phyloP scores from a whole-genome alignment of 2,113 vertebrate species.

The Cinclus cinclus region DNA sequence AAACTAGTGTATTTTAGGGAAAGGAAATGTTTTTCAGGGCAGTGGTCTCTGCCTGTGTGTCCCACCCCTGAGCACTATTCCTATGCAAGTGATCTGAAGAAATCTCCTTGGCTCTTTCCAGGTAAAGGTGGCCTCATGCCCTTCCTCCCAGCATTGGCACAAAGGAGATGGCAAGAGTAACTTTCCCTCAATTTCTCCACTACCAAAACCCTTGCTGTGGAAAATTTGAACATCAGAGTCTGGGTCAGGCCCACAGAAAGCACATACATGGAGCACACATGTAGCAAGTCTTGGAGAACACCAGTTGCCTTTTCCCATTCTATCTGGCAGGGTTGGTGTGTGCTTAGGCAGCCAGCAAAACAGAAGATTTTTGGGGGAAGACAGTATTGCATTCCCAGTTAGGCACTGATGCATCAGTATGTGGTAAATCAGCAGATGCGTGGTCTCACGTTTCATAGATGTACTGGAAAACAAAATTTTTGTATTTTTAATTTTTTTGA shows the following conservation, averaged over 20 bases:
- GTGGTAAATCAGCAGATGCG: neutral
- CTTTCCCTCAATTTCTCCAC: neutral
- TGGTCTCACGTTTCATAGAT: neutral
- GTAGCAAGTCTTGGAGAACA: neutral
- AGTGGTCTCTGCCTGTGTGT: neutral
- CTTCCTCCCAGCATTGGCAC: neutral
- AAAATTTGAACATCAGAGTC: neutral
- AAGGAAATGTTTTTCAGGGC: neutral
- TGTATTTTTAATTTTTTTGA: neutral
- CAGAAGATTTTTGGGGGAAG: accelerated
- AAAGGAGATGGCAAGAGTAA: neutral
- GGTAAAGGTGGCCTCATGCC: neutral
- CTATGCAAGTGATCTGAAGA: accelerated
- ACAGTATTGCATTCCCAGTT: neutral
- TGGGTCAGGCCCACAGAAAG: neutral
- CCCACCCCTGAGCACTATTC: neutral
- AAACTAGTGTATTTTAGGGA: neutral
- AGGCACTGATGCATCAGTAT: neutral
- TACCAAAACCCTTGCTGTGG: neutral
- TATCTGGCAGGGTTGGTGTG: neutral
- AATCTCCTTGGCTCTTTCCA: neutral
- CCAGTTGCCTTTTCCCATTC: neutral
- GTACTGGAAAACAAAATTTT: neutral
- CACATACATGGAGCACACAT: no score
- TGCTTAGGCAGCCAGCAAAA: neutral